A percentile compares a stretch with the other conserved stretches of the same genome.
Evolutionary conservation across 2,113 vertebrate species (phyloP).

Genomic region (cattle (Bos taurus)): DNA sequence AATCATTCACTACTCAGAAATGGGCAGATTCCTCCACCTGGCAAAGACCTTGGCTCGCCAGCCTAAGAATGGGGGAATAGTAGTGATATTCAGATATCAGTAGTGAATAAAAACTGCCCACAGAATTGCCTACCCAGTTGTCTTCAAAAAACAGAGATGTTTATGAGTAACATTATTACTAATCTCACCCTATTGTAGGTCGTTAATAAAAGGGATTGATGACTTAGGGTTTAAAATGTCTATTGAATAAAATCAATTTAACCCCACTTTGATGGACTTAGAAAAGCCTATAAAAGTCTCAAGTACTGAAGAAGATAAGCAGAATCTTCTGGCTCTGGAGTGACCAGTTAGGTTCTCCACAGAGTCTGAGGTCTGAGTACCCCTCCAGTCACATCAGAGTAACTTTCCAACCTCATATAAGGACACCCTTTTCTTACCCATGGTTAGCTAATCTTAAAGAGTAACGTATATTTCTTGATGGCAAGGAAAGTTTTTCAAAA

Average conservation of each 20-base stretch:
- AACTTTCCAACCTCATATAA: background rate
- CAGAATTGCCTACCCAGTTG: too few species aligned
- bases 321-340: background rate
- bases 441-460: background rate
- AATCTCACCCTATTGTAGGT: background rate
- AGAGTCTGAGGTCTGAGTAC: too few species aligned
- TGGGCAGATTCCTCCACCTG: too few species aligned
- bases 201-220: background rate
- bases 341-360: fast-evolving
- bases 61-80: background rate
- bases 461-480: background rate
- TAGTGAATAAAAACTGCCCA: background rate
- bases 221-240: background rate
- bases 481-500: background rate
- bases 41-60: background rate
- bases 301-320: background rate
- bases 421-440: background rate
- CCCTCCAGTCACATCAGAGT: background rate
- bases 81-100: background rate
- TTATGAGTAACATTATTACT: background rate
- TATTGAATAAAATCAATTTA: background rate
- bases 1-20: background rate
- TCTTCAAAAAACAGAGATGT: background rate
- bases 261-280: background rate
- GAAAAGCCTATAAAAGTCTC: background rate